Evolutionary conservation across 1,140 invertebrate species (phyloP).

Genomic region (Oreohelix idahoensis): DNA sequence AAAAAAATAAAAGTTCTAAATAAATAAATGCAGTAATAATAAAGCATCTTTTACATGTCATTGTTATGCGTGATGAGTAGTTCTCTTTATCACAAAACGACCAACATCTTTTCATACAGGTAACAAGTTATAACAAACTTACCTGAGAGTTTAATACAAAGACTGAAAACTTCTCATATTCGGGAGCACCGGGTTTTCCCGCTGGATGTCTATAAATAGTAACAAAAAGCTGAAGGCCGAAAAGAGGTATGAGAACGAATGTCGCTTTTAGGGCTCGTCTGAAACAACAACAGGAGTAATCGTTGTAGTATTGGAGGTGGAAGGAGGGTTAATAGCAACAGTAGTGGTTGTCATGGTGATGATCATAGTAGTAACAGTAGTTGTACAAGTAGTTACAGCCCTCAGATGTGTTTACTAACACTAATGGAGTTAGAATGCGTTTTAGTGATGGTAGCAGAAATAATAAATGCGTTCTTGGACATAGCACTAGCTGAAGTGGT

Average conservation of each 20-base stretch:
- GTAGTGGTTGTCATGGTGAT: neutral
- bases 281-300: neutral
- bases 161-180: slow-evolving; percentile 60
- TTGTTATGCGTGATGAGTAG: no score
- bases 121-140: neutral
- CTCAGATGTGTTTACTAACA: no score
- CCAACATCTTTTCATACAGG: no score
- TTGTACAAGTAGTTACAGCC: neutral
- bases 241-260: slow-evolving; percentile 84
- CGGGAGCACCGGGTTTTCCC: slow-evolving; percentile 39
- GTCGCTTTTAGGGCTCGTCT: slow-evolving; percentile 77
- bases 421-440: neutral
- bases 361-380: neutral
- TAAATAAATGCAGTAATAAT: no score
- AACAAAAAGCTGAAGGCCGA: slow-evolving; percentile 85
- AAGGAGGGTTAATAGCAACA: neutral
- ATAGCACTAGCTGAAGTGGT: neutral
- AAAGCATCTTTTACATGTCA: no score
- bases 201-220: slow-evolving; percentile 83
- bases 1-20: no score
- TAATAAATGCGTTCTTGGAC: neutral
- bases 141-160: slow-evolving; percentile 63
- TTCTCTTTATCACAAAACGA: no score
- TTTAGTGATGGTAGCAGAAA: neutral
- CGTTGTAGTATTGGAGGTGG: neutral